Base-by-base conservation (phyloP, 2,113 vertebrate genomes). In the Paralichthys olivaceus region DNA sequence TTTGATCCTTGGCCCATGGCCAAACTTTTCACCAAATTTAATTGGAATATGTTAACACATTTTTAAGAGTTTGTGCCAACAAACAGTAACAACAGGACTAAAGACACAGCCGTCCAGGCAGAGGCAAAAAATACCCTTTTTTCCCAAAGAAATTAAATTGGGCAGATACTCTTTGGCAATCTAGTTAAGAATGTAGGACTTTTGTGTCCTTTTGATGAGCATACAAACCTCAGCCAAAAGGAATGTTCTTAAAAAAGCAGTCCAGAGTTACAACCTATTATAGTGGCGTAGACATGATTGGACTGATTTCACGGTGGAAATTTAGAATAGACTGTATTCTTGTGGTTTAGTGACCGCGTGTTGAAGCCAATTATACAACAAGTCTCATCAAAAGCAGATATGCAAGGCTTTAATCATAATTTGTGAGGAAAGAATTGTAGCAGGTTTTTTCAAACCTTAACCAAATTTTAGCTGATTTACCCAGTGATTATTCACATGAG, bases 31-130 rank as follows among this genome's bases (percentile, higher is more conserved):
- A 66, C 23, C 0, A 54, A 53, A 28, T 63, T 57, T 17, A 60
- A 69, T 67, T 62, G 37, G 40, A 82, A 72, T 76, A 37, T 37
- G 25, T 82, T 32, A 19, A 63, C 4, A 70, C 20, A 13, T 57
- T 72, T 79, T 73, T 9, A 14, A 61, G n/a, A 5, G 47, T 60
- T 55, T 13, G 20, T 23, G 69, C 59, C 59, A 55, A 19, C 13
- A 68, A 47, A 63, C 45, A 49, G 45, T 19, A 49, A 49, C 17
- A 47, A 72, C 17, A 54, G 53, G 45, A 75, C 1, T 20, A 25
- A 78, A 60, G 59, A 55, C 34, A 51, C 62, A 22, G 25, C 53
- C 1, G 60, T 54, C 28, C 32, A 37, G 68, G 65, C 15, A 47
- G 4, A 63, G 14, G 13, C 49, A 60, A 25, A 54, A 37, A 19